These are phyloP conservation scores for Liolophura sinensis DNA, from an alignment of 1,140 invertebrate genomes.

Conservation along the genomic window DNA sequence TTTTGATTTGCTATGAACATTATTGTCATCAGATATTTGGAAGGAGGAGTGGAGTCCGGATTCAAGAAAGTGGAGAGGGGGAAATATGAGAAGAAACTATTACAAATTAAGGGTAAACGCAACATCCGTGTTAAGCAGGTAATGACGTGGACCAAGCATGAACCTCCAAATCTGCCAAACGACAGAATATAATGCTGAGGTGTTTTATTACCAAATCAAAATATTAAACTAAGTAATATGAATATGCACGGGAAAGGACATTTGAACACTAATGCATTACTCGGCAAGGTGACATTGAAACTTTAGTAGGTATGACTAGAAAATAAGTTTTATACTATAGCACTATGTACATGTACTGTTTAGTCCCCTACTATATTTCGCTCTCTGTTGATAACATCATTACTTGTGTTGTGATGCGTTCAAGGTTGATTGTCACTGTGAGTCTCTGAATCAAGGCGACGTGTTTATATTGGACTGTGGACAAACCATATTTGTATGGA, in stretches of 20 bases:
- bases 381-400: neutral
- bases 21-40: conserved; percentile 70
- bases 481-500: conserved; percentile 76
- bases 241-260: too few relatives aligned
- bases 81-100: conserved; percentile 69
- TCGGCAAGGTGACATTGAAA: too few relatives aligned
- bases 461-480: conserved; percentile 85
- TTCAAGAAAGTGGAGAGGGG: conserved; percentile 78
- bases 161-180: too few relatives aligned
- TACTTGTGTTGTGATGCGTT: neutral
- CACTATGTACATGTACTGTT: conserved; percentile 19
- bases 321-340: too few relatives aligned
- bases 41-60: conserved; percentile 80
- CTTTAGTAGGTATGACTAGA: too few relatives aligned
- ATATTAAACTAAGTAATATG: too few relatives aligned
- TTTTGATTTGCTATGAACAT: conserved; percentile 23
- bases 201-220: too few relatives aligned
- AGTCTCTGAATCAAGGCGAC: conserved; percentile 86
- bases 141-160: neutral
- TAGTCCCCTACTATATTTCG: neutral
- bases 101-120: conserved; percentile 86
- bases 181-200: too few relatives aligned
- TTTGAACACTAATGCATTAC: too few relatives aligned
- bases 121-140: conserved; percentile 81
- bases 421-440: conserved; percentile 60